Evolutionary conservation across 1,140 invertebrate genomes (phyloP).

Genomic region (Luehdorfia chinensis): DNA sequence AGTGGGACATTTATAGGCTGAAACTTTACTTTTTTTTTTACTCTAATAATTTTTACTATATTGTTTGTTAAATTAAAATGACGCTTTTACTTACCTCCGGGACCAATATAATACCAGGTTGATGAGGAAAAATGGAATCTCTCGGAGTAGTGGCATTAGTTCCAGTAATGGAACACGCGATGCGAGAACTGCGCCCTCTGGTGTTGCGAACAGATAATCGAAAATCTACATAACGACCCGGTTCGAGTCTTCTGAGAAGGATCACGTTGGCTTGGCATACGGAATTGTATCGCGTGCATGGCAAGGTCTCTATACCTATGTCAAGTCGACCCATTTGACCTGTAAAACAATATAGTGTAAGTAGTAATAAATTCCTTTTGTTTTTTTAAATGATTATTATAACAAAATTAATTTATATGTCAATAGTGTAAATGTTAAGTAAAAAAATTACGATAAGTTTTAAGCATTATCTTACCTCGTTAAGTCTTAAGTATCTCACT

Average conservation of each 20-base stretch:
- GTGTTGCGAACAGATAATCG: conserved; percentile 86
- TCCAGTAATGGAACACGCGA: conserved; percentile 88
- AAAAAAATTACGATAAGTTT: no score
- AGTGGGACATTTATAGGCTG: no score
- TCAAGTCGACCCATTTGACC: conserved; percentile 82
- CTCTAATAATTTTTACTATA: no score
- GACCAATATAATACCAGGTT: conserved; percentile 87
- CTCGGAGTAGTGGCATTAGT: conserved; percentile 88
- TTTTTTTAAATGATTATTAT: no score
- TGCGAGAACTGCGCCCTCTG: conserved; percentile 84
- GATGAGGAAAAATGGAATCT: conserved; percentile 90
- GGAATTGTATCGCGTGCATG: conserved; percentile 89
- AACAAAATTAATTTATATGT: no score
- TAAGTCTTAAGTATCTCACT: no score
- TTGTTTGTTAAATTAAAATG: no score
- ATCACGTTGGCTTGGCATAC: conserved; percentile 91
- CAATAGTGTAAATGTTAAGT: no score
- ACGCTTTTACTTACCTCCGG: conserved; percentile 86
- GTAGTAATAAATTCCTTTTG: no score
- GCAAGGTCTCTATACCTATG: conserved; percentile 86
- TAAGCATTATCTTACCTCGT: no score
- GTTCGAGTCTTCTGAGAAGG: conserved; percentile 83
- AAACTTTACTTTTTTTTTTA: no score
- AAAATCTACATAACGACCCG: conserved; percentile 89
- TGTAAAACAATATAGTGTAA: conserved; percentile 24